Percentiles rank a stretch among this genome's conserved stretches.
phyloP scores from a whole-genome alignment of 2,888 invertebrate genomes.

The Chaetoderma sp. region DNA sequence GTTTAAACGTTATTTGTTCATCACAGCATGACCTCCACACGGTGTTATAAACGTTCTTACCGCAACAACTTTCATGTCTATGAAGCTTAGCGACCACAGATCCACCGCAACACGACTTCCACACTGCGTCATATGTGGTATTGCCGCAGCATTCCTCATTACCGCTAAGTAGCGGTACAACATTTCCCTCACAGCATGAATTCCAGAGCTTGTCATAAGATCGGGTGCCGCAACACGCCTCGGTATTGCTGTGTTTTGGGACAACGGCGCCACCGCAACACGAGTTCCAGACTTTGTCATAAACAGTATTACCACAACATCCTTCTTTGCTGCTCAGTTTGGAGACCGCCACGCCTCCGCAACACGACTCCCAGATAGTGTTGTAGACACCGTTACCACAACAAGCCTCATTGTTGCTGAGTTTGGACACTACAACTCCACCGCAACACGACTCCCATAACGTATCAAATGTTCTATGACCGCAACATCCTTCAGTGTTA shows the following conservation, averaged over 20 bases:
- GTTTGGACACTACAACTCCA: not conserved
- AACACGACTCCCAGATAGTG: not conserved
- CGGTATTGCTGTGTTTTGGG: not conserved
- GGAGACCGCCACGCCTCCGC: not conserved
- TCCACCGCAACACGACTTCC: not conserved
- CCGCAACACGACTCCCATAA: not conserved
- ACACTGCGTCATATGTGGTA: not conserved
- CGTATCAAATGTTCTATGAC: not conserved
- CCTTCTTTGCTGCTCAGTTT: not conserved
- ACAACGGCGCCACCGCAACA: not conserved
- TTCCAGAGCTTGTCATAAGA: not conserved
- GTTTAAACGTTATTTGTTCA: not conserved
- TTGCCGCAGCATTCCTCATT: not conserved
- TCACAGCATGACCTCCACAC: not conserved
- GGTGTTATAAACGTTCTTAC: not conserved
- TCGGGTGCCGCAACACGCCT: not conserved
- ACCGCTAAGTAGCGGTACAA: not conserved
- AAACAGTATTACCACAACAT: not conserved
- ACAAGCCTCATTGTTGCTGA: not conserved
- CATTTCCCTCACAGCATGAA: not conserved
- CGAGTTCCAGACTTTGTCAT: too few relatives aligned
- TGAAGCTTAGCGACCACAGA: not conserved
- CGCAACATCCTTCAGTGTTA: not conserved
- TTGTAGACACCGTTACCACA: not conserved
- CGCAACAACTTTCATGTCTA: not conserved